phyloP scores from a whole-genome alignment of 2,888 invertebrate genomes.

The Dugesia japonica region DNA sequence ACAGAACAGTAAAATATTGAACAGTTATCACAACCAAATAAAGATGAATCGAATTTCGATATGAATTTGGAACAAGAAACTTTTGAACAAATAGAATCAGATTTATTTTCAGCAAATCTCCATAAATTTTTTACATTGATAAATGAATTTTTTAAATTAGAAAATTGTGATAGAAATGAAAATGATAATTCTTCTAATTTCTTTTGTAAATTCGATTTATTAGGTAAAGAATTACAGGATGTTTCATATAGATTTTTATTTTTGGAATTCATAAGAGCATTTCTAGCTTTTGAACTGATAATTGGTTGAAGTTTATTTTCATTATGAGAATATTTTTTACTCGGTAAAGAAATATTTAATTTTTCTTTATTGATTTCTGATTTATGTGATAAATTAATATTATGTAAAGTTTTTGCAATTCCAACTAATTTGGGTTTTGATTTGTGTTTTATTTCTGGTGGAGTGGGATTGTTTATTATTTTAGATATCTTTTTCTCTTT shows the following conservation, averaged over 20 bases:
- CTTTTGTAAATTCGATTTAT: not conserved
- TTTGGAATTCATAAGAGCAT: not conserved
- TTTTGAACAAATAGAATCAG: not conserved
- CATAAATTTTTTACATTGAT: not conserved
- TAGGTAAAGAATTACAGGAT: too few relatives aligned
- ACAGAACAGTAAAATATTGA: not conserved
- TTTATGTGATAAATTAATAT: not conserved
- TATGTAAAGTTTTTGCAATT: not conserved
- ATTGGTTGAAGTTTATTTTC: not conserved
- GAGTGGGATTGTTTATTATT: not conserved
- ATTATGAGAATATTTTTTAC: not conserved
- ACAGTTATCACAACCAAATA: not conserved
- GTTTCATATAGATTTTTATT: not conserved
- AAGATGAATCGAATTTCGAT: not conserved
- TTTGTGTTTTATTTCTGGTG: not conserved
- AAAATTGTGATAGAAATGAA: not conserved
- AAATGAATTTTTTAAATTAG: not conserved
- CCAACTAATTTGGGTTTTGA: not conserved
- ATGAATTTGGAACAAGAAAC: not conserved
- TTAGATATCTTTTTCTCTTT: not conserved
- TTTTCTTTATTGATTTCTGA: not conserved
- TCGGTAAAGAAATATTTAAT: not conserved
- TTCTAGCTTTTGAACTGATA: not conserved
- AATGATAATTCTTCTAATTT: not conserved
- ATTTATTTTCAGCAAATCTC: too few relatives aligned